Base-by-base conservation (phyloP, 1,140 invertebrate genomes). In the Theocolax elegans region DNA sequence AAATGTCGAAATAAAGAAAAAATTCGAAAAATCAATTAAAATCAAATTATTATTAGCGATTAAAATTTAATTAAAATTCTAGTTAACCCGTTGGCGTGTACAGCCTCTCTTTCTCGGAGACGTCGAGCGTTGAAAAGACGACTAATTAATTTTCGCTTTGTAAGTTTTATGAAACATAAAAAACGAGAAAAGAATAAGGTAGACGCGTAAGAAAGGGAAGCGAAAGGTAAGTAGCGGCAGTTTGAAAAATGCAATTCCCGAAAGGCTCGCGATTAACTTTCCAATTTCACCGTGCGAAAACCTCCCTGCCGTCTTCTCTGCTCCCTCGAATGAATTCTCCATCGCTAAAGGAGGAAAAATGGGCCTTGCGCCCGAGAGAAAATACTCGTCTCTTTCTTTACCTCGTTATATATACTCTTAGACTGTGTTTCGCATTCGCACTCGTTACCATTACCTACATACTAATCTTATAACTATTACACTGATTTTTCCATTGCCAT, bases 131-230 rank as follows among this genome's bases (percentile, higher is more conserved):
- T 68, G 25, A 44, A 46, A 64, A 62, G 38, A n/a, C 31, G 51
- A 48, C 51, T 48, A 58, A 70, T 70, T 70, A 70, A 64, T 70
- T 56, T 64, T 70, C 51, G 51, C 51, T 54, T 60, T 46, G 29
- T 27, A 38, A 68, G 31, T 19, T 59, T 67, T 25, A 4, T 15
- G 23, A 19, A 42, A 54, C 23, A 25, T 25, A 23, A 38, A 38
- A 19, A 35, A 10, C 10, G 19, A 21, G 19, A 23, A 10, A 31
- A 27, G 25, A 31, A n/a, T 40, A 42, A 58, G 10, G 31, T 40
- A 40, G 40, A 40, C 12, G 49, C 23, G 9, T 53, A n/a, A n/a
- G n/a, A n/a, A n/a, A n/a, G n/a, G 25, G 49, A 35, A 35, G 23
- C 15, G 35, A 40, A 42, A 23, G 3, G 40, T 9, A 25, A 58